These are phyloP conservation scores for Argyresthia albistria DNA, from an alignment of 2,888 invertebrate species.

Conservation along the genomic window DNA sequence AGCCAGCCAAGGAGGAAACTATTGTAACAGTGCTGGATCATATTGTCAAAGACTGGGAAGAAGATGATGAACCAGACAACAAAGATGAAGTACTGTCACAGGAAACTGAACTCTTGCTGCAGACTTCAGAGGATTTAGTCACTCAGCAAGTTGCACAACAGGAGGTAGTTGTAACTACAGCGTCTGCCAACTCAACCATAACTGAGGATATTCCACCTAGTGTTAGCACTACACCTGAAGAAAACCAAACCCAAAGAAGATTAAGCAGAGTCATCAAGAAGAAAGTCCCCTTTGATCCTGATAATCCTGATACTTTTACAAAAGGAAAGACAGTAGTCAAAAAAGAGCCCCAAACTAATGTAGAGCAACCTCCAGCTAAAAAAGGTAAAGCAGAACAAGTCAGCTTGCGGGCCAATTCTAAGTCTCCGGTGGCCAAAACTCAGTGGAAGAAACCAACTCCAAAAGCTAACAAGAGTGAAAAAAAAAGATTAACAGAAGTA, in stretches of 20 bases:
- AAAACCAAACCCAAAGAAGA: conserved; percentile 44
- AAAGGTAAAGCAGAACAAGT: conserved; percentile 40
- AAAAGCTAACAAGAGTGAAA: conserved; percentile 53
- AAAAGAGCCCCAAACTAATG: conserved; percentile 27
- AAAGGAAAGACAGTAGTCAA: conserved; percentile 41
- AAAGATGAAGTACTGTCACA: conserved; percentile 18
- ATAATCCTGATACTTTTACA: conserved; percentile 68
- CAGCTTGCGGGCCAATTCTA: conserved; percentile 34
- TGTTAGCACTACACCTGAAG: conserved; percentile 20
- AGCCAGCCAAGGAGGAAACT: conserved; percentile 24
- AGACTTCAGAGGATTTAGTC: conserved; percentile 18
- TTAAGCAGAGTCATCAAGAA: conserved; percentile 76
- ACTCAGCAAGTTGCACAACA: no score
- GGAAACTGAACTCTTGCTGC: conserved; percentile 19
- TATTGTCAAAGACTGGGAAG: conserved; percentile 69
- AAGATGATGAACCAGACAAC: conserved; percentile 41
- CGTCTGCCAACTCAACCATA: no score
- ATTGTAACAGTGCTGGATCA: conserved; percentile 42
- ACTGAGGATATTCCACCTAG: neutral
- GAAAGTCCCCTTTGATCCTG: conserved; percentile 83
- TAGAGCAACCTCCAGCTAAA: conserved; percentile 20
- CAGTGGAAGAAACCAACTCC: conserved; percentile 63
- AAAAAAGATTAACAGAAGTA: conserved; percentile 77
- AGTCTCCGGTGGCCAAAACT: conserved; percentile 45
- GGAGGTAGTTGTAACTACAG: no score